Evolutionary conservation across 1,140 invertebrate species (phyloP).

Genomic region (Coenobita brevimanus): DNA sequence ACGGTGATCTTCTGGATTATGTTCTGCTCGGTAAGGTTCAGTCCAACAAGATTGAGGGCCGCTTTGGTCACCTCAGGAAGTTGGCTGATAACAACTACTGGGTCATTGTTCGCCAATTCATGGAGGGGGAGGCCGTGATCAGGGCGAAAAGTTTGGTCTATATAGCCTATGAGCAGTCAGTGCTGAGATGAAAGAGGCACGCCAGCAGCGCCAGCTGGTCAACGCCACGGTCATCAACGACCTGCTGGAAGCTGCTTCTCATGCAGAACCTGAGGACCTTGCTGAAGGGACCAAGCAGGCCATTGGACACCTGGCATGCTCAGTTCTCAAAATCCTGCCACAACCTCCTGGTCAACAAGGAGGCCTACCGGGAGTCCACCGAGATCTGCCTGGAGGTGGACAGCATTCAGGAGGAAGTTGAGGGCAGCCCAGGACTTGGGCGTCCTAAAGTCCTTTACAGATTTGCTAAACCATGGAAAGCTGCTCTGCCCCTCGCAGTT

Average conservation of each 20-base stretch:
- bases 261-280: neutral
- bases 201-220: constrained; percentile 6
- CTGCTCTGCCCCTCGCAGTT: constrained; percentile 11
- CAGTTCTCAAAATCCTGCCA: neutral
- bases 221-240: too few relatives aligned
- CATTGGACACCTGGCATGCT: constrained; percentile 7
- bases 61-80: constrained; percentile 27
- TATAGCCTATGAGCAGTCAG: neutral
- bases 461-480: constrained; percentile 13
- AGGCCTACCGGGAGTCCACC: neutral
- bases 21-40: neutral
- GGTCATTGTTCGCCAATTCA: constrained; percentile 26
- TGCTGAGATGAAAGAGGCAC: constrained; percentile 18
- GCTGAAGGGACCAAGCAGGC: neutral
- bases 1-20: constrained; percentile 1
- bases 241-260: too few relatives aligned
- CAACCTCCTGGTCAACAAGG: constrained; percentile 9
- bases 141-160: constrained; percentile 13
- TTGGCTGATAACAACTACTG: neutral
- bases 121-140: constrained; percentile 35
- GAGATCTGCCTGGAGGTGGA: neutral
- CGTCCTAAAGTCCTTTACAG: constrained; percentile 22
- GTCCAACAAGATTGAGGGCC: constrained; percentile 38
- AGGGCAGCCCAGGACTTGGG: too few relatives aligned
- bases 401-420: neutral